A percentile compares a stretch with the other conserved stretches of the same genome.
Evolutionary conservation across 2,113 vertebrate genomes (phyloP).

Genomic region (Neomonachus schauinslandi): DNA sequence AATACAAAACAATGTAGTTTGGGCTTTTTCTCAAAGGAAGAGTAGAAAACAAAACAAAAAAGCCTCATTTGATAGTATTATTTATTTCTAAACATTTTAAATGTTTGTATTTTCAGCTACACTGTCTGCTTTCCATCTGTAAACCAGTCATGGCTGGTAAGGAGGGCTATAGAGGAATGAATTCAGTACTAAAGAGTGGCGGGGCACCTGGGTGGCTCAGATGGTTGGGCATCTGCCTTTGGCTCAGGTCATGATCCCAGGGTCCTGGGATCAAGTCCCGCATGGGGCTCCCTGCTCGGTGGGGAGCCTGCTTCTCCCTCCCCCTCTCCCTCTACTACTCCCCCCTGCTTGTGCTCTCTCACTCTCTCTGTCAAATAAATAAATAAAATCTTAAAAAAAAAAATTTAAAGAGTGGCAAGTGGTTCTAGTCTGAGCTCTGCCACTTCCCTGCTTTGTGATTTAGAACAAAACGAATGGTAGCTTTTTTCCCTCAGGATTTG

Average conservation of each 20-base stretch:
- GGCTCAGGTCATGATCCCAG: no score
- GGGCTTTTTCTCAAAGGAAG: neutral
- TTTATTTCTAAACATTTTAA: neutral
- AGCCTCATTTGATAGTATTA: neutral
- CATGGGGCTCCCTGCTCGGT: no score
- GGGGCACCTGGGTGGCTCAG: no score
- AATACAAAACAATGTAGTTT: neutral
- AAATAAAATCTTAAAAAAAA: no score
- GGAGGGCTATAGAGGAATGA: neutral
- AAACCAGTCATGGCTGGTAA: neutral
- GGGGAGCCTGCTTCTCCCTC: no score
- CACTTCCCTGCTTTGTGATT: neutral
- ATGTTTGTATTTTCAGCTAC: neutral
- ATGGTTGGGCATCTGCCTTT: no score
- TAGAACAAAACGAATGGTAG: neutral
- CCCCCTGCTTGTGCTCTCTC: no score
- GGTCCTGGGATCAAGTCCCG: no score
- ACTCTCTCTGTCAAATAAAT: no score
- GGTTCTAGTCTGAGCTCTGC: neutral
- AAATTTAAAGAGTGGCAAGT: neutral
- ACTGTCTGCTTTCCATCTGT: neutral
- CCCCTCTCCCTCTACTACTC: no score
- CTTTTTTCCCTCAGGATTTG: neutral
- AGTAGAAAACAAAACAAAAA: neutral
- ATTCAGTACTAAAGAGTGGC: neutral